Percentiles rank a stretch among this genome's conserved stretches.
These are phyloP conservation scores for Bombus picipes DNA, from an alignment of 1,140 invertebrate species.

Conservation along the genomic window DNA sequence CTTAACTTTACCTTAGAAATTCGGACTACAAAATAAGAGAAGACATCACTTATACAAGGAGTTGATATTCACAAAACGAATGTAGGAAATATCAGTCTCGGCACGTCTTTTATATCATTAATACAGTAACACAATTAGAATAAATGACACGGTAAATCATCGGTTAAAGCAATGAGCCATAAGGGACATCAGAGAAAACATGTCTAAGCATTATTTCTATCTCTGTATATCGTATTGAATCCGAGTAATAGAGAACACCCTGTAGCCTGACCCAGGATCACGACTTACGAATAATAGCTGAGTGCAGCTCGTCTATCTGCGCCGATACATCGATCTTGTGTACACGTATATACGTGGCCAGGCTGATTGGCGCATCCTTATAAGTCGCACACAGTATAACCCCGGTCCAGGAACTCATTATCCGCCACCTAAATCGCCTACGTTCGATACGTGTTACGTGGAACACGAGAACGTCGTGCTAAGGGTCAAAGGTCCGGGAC, in stretches of 20 bases:
- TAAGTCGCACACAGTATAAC: slow-evolving; percentile 58
- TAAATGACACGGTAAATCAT: slow-evolving; percentile 39
- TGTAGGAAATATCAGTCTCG: neutral
- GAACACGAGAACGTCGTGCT: slow-evolving; percentile 34
- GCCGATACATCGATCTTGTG: slow-evolving; percentile 63
- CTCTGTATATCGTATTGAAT: slow-evolving; percentile 52
- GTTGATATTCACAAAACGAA: neutral
- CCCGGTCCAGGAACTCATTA: slow-evolving; percentile 62
- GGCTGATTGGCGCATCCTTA: slow-evolving; percentile 63
- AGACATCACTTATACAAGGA: neutral
- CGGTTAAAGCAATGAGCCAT: slow-evolving; percentile 15
- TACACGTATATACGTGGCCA: neutral
- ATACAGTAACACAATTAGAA: slow-evolving; percentile 42
- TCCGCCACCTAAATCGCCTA: slow-evolving; percentile 59
- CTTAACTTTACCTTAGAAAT: neutral
- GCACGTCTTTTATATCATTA: neutral
- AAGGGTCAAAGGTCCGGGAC: slow-evolving; percentile 53
- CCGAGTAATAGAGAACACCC: slow-evolving; percentile 51
- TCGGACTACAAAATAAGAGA: neutral
- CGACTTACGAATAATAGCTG: slow-evolving; percentile 66
- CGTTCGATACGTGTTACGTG: slow-evolving; percentile 50
- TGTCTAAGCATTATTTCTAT: slow-evolving; percentile 50
- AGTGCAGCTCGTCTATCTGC: slow-evolving; percentile 51
- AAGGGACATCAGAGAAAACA: slow-evolving; percentile 1
- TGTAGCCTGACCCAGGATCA: slow-evolving; percentile 61